Conservation (phyloP, 37 sponge, comb jelly and placozoan species). For the Halichondria panicea region DNA sequence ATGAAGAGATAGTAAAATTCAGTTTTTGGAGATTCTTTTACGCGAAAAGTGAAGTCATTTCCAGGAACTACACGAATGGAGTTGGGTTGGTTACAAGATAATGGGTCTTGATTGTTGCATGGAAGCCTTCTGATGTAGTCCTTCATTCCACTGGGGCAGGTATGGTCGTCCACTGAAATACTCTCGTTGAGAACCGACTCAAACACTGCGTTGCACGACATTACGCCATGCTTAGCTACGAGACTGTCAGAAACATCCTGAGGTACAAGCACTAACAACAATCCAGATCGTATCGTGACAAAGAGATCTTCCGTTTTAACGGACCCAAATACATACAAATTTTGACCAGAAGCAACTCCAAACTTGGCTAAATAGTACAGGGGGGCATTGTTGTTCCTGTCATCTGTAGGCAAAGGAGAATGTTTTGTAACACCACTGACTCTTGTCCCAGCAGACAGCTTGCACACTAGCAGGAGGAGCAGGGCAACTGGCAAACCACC, state of each 20-base stretch:
- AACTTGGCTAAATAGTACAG: slow-evolving; percentile 19
- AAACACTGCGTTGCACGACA: too few relatives aligned
- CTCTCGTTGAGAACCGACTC: background rate
- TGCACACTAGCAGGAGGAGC: too few relatives aligned
- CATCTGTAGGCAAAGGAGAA: too few relatives aligned
- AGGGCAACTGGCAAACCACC: too few relatives aligned
- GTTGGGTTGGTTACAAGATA: slow-evolving; percentile 25
- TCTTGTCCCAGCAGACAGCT: too few relatives aligned
- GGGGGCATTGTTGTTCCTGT: too few relatives aligned
- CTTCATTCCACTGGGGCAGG: background rate
- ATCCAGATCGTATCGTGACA: background rate
- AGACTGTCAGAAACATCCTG: slow-evolving; percentile 10
- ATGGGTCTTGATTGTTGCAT: background rate
- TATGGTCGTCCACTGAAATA: background rate
- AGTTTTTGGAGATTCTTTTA: slow-evolving; percentile 3
- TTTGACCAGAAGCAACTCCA: slow-evolving; percentile 12
- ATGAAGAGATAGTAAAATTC: slow-evolving; percentile 44
- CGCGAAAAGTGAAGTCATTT: slow-evolving; percentile 12
- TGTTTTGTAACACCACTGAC: too few relatives aligned
- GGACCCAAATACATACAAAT: slow-evolving; percentile 12
- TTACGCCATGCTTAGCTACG: background rate
- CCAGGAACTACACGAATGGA: background rate
- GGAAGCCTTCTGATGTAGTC: slow-evolving; percentile 31
- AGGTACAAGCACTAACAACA: slow-evolving; percentile 27
- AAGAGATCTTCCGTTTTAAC: background rate